Evolutionary conservation across 2,797 vertebrate genomes (phyloP).

Genomic region (Micrastur ruficollis): DNA sequence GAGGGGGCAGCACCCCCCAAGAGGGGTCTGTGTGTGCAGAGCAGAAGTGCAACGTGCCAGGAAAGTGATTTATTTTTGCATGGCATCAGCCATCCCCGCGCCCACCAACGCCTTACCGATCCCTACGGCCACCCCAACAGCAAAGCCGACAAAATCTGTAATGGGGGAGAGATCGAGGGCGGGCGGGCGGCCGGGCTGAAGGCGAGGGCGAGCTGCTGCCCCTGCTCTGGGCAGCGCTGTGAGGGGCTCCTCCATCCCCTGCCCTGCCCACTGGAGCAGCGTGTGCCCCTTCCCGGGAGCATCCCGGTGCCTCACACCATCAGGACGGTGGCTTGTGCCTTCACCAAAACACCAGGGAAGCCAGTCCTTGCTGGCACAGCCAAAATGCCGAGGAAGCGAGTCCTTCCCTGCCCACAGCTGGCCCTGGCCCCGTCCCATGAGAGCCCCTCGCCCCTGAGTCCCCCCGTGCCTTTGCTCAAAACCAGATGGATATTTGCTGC

Average conservation of each 20-base stretch:
- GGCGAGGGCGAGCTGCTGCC: background rate
- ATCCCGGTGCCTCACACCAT: background rate
- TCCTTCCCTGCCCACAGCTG: background rate
- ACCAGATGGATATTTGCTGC: background rate
- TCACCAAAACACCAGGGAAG: background rate
- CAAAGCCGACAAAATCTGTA: accelerated
- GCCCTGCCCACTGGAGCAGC: background rate
- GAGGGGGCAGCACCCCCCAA: background rate
- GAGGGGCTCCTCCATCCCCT: background rate
- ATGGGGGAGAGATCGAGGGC: accelerated
- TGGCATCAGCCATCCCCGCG: accelerated
- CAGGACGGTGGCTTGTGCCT: accelerated
- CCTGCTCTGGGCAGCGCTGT: background rate
- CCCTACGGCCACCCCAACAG: accelerated
- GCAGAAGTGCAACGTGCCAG: background rate
- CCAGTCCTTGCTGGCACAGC: background rate
- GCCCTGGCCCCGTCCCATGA: background rate
- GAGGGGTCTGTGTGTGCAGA: background rate
- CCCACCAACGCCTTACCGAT: background rate
- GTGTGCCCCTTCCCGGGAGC: background rate
- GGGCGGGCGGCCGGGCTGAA: background rate
- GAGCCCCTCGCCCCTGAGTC: background rate
- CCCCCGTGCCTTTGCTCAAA: too few species aligned
- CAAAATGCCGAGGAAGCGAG: too few species aligned
- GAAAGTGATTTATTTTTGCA: background rate